A percentile compares a stretch with the other conserved stretches of the same genome.
phyloP scores from a whole-genome alignment of 2,113 vertebrate species.

The Crotalus horridus region DNA sequence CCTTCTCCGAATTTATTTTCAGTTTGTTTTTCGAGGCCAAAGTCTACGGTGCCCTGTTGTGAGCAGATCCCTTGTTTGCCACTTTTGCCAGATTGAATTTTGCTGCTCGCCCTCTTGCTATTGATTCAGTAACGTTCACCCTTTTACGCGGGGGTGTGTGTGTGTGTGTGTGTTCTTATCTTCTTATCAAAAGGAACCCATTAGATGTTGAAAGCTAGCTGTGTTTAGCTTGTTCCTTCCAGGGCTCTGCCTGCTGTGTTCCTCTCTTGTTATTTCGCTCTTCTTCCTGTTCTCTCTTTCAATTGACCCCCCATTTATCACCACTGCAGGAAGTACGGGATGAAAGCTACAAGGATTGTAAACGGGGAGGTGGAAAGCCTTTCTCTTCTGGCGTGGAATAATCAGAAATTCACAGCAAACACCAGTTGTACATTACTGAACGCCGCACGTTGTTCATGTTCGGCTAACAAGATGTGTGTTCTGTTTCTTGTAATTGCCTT shows the following conservation, averaged over 20 bases:
- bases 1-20: background rate
- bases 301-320: background rate
- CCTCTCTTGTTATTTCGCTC: background rate
- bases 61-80: background rate
- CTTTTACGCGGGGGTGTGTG: background rate
- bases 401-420: background rate
- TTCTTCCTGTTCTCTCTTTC: background rate
- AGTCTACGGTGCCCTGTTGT: background rate
- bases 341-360: background rate
- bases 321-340: background rate
- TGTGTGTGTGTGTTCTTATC: too few species aligned
- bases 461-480: background rate
- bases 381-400: background rate
- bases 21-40: background rate
- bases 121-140: background rate
- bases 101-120: background rate
- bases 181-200: background rate
- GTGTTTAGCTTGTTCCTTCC: background rate
- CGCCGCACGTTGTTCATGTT: background rate
- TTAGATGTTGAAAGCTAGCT: background rate
- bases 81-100: background rate
- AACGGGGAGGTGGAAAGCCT: background rate
- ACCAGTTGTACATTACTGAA: background rate
- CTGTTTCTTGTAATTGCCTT: background rate
- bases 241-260: background rate